Evolutionary conservation across 2,113 vertebrate species (phyloP), one percentile per base, ranked within the genome.

Genomic region (Podocnemis expansa): DNA sequence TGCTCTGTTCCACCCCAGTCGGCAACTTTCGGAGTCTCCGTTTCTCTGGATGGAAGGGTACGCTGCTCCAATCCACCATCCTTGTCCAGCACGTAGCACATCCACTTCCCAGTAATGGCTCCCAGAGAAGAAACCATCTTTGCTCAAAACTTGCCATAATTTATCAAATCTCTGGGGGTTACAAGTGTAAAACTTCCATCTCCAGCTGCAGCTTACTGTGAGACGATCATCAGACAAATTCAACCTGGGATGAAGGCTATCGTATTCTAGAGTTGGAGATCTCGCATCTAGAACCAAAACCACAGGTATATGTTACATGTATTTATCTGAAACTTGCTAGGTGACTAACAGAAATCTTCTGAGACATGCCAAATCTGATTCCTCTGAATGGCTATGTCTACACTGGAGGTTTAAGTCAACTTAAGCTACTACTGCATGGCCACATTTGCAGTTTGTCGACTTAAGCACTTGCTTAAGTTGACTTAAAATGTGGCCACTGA

Each of bases 91-190:
- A 29, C 80, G 92, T 78, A 97, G 96, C 80, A 98, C 21, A 55
- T 98, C 98, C 91, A 97, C 97, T 85, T 98, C 98, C 98, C 98
- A 98, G 88, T 98, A 98, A 94, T 98, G 98, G 93, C 97, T 98
- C 31, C 98, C 98, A 1, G 98, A 97, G 2, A 97, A 91, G 87
- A 97, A 98, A 47, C 96, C 94, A 3, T 98, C 98, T 47, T 97
- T 97, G 70, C 97, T 95, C 94, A 98, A 88, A 55, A 98, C 97
- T 82, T 98, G 98, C 96, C 97, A 97, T 56, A 98, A 93, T n/a
- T 90, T 92, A 95, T 98, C 84, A 9, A 98, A 98, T 52, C 97
- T 97, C 67, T 91, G 87, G 11, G 97, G 94, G 1, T 92, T 56
- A 10, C 81, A 34, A 2, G 94, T 88, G 2, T 98, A 98, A 55